Base-by-base conservation (phyloP, 2,888 invertebrate genomes). In the Crepidodera aurea region DNA sequence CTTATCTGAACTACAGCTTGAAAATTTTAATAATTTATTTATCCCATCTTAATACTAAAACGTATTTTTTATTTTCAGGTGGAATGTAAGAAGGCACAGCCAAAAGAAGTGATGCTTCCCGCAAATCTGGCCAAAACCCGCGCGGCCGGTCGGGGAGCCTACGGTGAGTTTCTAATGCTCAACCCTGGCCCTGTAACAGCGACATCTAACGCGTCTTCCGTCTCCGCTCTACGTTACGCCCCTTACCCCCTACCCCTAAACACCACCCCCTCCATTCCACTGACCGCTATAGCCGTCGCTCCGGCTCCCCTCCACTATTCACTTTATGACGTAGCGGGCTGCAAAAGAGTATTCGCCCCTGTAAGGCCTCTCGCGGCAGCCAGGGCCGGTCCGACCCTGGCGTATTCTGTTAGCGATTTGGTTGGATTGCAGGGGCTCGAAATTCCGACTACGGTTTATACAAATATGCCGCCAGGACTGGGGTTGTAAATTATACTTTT, bases 81-180 rank as follows among this genome's bases (percentile, higher is more conserved):
- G 86, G 98, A 98, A 87, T 98, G 98, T 88, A 98, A 98, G 90
- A 98, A 98, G 85, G 99, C 99, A 80, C 99, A 99, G 86, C 99
- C 99, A 71, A 99, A 99, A 87, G 99, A 99, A 88, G 98, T 99
- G 78, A 99, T 99, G 99, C 90, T 98, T 81, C 98, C 98, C 78
- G 93, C 94, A 76, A 95, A 94, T 84, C 85, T 95, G 86, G 94
- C 94, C 79, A 95, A 95, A 88, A 95, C 94, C 84, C 90, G 95
- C 83, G 94, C 94, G 82, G 93, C 94, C 78, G 94, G 94, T 77
- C 91, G 95, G 84, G 94, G 94, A 84, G 93, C 94, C 86, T 96
- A 95, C 90, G 95, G 95, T 96, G 94, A 95, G 95, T 94, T 94
- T 88, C 89, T 93, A 88, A 90, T 90, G 87, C 87, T 89, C 85